A percentile compares a stretch with the other conserved stretches of the same genome.
These are phyloP conservation scores for Notocelia uddmanniana DNA, from an alignment of 2,888 invertebrate genomes.

Conservation along the genomic window DNA sequence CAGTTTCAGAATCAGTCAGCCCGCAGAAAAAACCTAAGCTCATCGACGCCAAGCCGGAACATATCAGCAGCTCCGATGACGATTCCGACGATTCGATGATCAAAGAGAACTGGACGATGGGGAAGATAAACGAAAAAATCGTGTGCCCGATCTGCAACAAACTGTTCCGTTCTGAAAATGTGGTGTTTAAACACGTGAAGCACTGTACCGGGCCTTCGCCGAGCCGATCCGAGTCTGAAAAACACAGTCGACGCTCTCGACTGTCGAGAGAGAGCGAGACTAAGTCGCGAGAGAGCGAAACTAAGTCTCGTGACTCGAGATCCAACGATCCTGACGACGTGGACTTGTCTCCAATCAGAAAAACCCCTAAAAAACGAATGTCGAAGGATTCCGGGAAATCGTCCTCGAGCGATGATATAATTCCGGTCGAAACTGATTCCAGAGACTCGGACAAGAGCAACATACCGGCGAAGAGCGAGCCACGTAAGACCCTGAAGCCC, in stretches of 20 bases:
- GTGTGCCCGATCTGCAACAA: slow-evolving; percentile 82
- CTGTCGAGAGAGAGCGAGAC: slow-evolving; percentile 54
- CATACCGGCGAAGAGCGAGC: slow-evolving; percentile 58
- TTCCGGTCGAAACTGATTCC: slow-evolving; percentile 67
- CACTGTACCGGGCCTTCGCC: slow-evolving; percentile 82
- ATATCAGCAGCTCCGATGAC: slow-evolving; percentile 64
- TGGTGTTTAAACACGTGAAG: slow-evolving; percentile 83
- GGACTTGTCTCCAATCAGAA: slow-evolving; percentile 50
- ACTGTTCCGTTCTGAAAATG: slow-evolving; percentile 81
- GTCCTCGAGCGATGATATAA: slow-evolving; percentile 63
- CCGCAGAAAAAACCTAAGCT: slow-evolving; percentile 75
- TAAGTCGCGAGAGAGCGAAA: slow-evolving; percentile 63
- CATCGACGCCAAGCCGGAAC: slow-evolving; percentile 66
- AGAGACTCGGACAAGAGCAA: slow-evolving; percentile 58
- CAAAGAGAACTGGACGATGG: slow-evolving; percentile 82
- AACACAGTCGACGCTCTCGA: slow-evolving; percentile 51
- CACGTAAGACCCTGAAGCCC: slow-evolving; percentile 57
- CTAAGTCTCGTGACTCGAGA: slow-evolving; percentile 54
- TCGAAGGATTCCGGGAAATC: slow-evolving; percentile 64
- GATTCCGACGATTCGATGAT: slow-evolving; percentile 63
- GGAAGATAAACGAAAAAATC: slow-evolving; percentile 83
- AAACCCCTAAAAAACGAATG: slow-evolving; percentile 61
- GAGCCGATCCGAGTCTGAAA: slow-evolving; percentile 75
- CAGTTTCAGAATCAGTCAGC: slow-evolving; percentile 52
- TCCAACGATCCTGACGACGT: slow-evolving; percentile 21